Base-by-base conservation (phyloP, 2,113 vertebrate genomes). In the Tiliqua scincoides region DNA sequence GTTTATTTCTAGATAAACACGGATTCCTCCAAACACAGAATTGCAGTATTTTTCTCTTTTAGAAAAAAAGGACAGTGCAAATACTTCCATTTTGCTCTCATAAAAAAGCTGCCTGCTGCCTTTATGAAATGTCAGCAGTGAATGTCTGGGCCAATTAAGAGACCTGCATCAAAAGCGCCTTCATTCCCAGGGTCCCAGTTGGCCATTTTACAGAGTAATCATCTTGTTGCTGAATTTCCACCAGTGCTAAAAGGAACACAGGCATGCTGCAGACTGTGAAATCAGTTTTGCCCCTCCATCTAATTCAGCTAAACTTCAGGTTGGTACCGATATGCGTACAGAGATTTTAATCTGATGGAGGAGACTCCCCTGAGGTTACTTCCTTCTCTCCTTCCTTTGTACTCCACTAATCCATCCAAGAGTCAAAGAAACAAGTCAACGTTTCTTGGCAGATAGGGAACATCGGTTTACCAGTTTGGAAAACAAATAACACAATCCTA, bases 11-110 rank as follows among this genome's bases (percentile, higher is more conserved):
- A 84, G 75, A 0, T 30, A 72, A 73, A 72, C 32, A 25, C 0
- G n/a, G 30, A 82, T 82, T 82, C 79, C 62, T 72, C 76, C 2
- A 0, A 71, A 21, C 54, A 73, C 1, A 82, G 65, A 37, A n/a
- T 84, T 52, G 86, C 87, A 48, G 1, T 82, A 87, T 35, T 78
- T 82, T 91, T 86, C 87, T 86, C 76, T 59, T 83, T 87, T 74
- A 6, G 83, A 37, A 88, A 79, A 59, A 35, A 35, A 80, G 85
- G 67, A 79, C 61, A 86, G 83, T 59, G 68, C 23, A 80, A 72
- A 63, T 88, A 6, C 62, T 81, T 81, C 20, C 43, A 78, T 89
- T 90, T 86, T 86, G 68, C 54, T 89, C 77, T 86, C 91, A 1
- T 9, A 68, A 74, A 74, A 81, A 71, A 76, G 62, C 71, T 91